Percentiles rank a stretch among this genome's conserved stretches.
phyloP scores from a whole-genome alignment of 2,888 invertebrate species.

The Acholoe squamosa region DNA sequence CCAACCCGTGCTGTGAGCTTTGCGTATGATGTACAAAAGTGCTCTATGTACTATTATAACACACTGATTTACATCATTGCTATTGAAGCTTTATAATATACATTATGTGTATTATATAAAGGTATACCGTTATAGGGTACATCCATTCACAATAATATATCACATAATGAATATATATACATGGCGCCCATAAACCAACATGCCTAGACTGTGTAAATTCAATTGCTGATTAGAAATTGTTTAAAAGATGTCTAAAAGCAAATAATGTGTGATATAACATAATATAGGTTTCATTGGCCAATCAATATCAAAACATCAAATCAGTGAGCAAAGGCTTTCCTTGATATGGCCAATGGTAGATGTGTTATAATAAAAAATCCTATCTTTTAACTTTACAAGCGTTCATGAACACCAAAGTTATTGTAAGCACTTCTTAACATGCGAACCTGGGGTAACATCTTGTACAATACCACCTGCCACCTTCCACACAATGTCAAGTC shows the following conservation, averaged over 20 bases:
- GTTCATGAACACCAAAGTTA: background rate
- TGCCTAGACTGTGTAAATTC: too few species aligned
- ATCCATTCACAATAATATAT: background rate
- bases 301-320: too few species aligned
- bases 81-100: background rate
- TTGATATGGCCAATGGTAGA: background rate
- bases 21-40: conserved; percentile 4
- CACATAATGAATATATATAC: background rate
- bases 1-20: conserved; percentile 37
- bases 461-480: too few species aligned
- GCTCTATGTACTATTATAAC: background rate
- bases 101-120: background rate
- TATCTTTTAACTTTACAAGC: background rate
- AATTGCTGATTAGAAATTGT: too few species aligned
- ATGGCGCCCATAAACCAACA: too few species aligned
- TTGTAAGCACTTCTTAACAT: too few species aligned
- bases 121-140: background rate
- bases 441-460: too few species aligned
- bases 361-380: background rate
- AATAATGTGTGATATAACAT: too few species aligned
- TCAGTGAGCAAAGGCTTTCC: too few species aligned
- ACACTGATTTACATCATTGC: conserved; percentile 11
- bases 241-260: too few species aligned
- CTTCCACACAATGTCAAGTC: too few species aligned
- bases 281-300: too few species aligned